These are phyloP conservation scores for Zaprionus davidi DNA, from an alignment of 1,140 invertebrate genomes.

Conservation along the genomic window DNA sequence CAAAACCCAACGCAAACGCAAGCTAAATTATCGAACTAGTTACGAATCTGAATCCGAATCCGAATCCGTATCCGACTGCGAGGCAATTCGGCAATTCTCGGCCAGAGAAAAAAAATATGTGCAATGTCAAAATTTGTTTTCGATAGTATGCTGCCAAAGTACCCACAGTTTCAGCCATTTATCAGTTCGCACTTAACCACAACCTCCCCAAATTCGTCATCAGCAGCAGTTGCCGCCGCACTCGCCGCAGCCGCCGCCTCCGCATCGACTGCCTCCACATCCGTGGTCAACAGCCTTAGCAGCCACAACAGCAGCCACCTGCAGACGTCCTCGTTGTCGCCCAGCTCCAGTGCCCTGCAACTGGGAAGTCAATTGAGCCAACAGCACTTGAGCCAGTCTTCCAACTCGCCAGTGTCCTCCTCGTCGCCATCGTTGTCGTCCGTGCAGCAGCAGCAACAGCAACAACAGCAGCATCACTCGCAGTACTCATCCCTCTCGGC, in stretches of 20 bases:
- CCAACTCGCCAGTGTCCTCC: constrained; percentile 80
- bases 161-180: constrained; percentile 91
- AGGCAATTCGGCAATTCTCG: constrained; percentile 61
- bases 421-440: constrained; percentile 73
- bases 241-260: constrained; percentile 78
- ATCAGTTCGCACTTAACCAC: constrained; percentile 85
- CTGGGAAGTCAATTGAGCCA: constrained; percentile 53
- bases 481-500: constrained; percentile 79
- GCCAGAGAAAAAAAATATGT: constrained; percentile 84
- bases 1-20: not conserved
- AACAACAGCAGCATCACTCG: constrained; percentile 59
- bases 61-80: constrained; percentile 19
- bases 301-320: constrained; percentile 83
- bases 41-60: not conserved
- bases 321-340: constrained; percentile 78
- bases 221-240: constrained; percentile 86
- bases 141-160: constrained; percentile 98
- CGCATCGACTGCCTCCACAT: constrained; percentile 73
- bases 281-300: constrained; percentile 61
- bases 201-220: constrained; percentile 85
- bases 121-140: constrained; percentile 98
- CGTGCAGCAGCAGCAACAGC: constrained; percentile 64
- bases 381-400: constrained; percentile 74
- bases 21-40: not conserved
- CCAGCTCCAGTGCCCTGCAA: constrained; percentile 60